These are phyloP conservation scores for Leistus spinibarbis DNA, from an alignment of 2,888 invertebrate species.

Conservation along the genomic window DNA sequence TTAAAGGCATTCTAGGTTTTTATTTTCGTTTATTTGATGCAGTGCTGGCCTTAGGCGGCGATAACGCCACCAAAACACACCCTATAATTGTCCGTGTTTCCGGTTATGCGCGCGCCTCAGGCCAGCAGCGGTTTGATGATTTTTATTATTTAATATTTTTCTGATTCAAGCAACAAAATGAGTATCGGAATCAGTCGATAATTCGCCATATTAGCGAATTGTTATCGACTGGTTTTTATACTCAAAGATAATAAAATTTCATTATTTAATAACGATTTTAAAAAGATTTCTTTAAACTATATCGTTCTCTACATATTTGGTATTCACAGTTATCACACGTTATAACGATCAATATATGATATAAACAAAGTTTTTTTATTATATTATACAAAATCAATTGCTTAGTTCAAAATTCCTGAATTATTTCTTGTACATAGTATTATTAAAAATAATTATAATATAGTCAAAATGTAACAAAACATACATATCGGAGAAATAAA, in stretches of 20 bases:
- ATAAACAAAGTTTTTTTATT: not conserved
- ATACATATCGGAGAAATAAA: too few relatives aligned
- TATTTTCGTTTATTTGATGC: conserved; percentile 33
- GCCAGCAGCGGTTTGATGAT: not conserved
- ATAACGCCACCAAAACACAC: not conserved
- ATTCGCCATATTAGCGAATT: not conserved
- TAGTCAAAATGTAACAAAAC: too few relatives aligned
- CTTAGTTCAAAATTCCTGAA: conserved; percentile 1
- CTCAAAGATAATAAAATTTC: conserved; percentile 34
- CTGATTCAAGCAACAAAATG: conserved; percentile 38
- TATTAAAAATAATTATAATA: not conserved
- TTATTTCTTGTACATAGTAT: not conserved
- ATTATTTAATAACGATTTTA: conserved; percentile 35
- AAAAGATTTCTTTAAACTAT: conserved; percentile 36
- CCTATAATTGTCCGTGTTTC: not conserved
- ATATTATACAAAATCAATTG: conserved; percentile 35
- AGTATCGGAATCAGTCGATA: conserved; percentile 5
- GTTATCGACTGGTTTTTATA: not conserved
- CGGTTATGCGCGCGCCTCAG: not conserved
- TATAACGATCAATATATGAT: conserved; percentile 25
- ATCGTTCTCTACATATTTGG: conserved; percentile 27
- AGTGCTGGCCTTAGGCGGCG: not conserved
- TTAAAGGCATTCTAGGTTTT: conserved; percentile 39
- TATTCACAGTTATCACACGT: conserved; percentile 39
- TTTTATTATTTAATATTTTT: conserved; percentile 27